Evolutionary conservation across 2,113 vertebrate species (phyloP).

Genomic region (Zeus faber): DNA sequence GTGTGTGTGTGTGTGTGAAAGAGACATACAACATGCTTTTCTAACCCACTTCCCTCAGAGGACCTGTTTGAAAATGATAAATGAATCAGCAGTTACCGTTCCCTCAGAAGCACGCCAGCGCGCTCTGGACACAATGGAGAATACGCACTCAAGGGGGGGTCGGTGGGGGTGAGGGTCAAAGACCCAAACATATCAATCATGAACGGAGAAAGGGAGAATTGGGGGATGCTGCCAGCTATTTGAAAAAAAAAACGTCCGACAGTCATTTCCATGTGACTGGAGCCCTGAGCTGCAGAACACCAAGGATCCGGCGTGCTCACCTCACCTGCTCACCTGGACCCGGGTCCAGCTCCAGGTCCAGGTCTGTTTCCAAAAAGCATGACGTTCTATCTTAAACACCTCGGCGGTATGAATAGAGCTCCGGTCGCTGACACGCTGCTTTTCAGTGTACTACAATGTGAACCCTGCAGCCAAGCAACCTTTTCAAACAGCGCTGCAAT

Average conservation of each 20-base stretch:
- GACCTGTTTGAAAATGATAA: constrained; percentile 58
- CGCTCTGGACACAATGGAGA: constrained; percentile 26
- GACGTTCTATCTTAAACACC: background rate
- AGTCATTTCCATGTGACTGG: background rate
- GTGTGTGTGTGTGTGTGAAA: background rate
- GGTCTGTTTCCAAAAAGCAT: too few species aligned
- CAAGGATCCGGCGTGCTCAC: background rate
- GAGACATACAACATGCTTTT: constrained; percentile 13
- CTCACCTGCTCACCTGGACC: background rate
- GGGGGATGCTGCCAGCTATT: background rate
- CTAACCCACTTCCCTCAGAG: constrained; percentile 36
- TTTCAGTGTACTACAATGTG: too few species aligned
- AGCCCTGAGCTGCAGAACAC: background rate
- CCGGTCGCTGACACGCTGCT: background rate
- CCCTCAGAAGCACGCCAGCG: background rate
- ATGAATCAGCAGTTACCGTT: constrained; percentile 56
- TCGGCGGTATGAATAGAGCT: background rate
- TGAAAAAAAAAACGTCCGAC: background rate
- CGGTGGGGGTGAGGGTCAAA: constrained; percentile 25
- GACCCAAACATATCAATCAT: constrained; percentile 50
- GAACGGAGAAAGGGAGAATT: constrained; percentile 12
- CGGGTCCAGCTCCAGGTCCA: too few species aligned
- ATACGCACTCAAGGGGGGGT: too few species aligned
- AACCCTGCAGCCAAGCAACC: too few species aligned
- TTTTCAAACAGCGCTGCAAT: too few species aligned